phyloP scores from a whole-genome alignment of 2,113 vertebrate species.

The Takifugu bimaculatus region DNA sequence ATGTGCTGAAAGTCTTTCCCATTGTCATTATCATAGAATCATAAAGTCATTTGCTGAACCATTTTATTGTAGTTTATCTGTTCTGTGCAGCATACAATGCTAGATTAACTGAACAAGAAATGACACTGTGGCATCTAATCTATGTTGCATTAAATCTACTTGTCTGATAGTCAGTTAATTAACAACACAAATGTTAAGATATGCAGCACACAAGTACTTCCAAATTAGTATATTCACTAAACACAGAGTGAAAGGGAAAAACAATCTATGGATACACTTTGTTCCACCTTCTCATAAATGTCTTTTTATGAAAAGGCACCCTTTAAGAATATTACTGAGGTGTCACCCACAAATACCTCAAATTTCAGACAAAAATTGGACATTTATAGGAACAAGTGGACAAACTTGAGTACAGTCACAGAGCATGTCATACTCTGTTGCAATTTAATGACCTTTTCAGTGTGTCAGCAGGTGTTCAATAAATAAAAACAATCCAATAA shows the following conservation, averaged over 20 bases:
- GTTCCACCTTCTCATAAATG: slow-evolving; percentile 74
- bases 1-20: no score
- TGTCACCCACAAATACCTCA: slow-evolving; percentile 39
- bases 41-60: no score
- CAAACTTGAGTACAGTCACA: not conserved
- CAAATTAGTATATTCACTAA: slow-evolving; percentile 38
- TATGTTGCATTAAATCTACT: slow-evolving; percentile 2
- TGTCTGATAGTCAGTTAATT: slow-evolving; percentile 9
- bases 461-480: no score
- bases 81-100: no score
- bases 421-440: not conserved
- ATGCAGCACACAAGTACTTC: slow-evolving; percentile 51
- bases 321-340: slow-evolving; percentile 30
- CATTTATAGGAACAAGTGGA: slow-evolving; percentile 5
- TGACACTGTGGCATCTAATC: slow-evolving; percentile 23
- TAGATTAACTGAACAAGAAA: not conserved
- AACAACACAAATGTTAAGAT: slow-evolving; percentile 26
- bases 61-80: no score
- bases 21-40: no score
- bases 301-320: slow-evolving; percentile 78
- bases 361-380: slow-evolving; percentile 22
- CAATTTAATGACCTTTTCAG: not conserved
- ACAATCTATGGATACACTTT: slow-evolving; percentile 29
- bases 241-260: slow-evolving; percentile 19
- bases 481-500: no score